Percentiles rank a stretch among this genome's conserved stretches.
phyloP scores from a whole-genome alignment of 1,140 invertebrate species.

The Leptopilina boulardi region DNA sequence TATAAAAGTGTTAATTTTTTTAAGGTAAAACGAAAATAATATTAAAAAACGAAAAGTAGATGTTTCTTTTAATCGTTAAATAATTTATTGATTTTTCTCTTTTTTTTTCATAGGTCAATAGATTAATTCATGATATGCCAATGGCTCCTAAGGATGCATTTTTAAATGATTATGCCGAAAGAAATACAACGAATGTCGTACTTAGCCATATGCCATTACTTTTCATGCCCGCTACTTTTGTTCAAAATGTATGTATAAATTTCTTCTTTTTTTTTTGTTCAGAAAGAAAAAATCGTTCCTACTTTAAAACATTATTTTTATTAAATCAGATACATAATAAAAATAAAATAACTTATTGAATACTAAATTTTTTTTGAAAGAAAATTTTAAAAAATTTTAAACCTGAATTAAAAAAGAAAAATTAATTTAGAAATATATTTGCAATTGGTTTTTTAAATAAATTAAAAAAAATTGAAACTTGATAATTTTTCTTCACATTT shows the following conservation, averaged over 20 bases:
- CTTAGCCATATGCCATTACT: conserved; percentile 84
- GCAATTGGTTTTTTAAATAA: background rate
- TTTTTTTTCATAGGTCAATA: conserved; percentile 81
- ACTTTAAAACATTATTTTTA: too few species aligned
- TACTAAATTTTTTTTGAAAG: too few species aligned
- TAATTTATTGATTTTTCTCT: conserved; percentile 34
- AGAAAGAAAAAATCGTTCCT: too few species aligned
- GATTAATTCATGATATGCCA: conserved; percentile 78
- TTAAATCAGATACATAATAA: too few species aligned
- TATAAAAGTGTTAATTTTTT: conserved; percentile 79
- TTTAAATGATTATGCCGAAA: conserved; percentile 78
- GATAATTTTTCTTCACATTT: conserved; percentile 38
- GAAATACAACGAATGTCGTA: conserved; percentile 79
- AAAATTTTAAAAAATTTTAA: too few species aligned
- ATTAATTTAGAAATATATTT: background rate
- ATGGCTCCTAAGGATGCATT: conserved; percentile 76
- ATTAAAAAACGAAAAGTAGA: background rate
- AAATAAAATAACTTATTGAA: too few species aligned
- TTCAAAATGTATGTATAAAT: conserved; percentile 76
- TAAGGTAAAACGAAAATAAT: conserved; percentile 71
- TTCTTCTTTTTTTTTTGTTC: too few species aligned
- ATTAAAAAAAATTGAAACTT: background rate
- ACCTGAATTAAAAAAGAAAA: too few species aligned
- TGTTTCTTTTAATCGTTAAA: conserved; percentile 31
- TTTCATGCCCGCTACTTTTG: conserved; percentile 79